Evolutionary conservation across 2,888 invertebrate species (phyloP), one percentile per base, ranked within the genome.

Genomic region (Myopa testacea): DNA sequence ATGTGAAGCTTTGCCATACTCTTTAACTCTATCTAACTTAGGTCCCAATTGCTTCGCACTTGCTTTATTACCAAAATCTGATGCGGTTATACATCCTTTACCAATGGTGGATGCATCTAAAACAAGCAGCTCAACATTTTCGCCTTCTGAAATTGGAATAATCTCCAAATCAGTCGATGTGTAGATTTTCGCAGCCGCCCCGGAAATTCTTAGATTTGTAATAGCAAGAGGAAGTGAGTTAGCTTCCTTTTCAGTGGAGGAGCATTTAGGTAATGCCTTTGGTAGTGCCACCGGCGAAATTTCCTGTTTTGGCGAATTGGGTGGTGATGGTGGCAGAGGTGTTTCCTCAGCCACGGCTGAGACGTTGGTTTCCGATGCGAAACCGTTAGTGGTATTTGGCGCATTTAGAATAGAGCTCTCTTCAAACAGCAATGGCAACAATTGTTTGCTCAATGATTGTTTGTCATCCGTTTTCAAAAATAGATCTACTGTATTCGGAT

Each of bases 381-480:
- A 19, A 63, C 7, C 50, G 16, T 68, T 40, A 16, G 34, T 70
- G 6, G 37, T 12, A 12, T 16, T 4, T 1, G 4, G 5, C 38
- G 37, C 76, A 8, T 37, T 4, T 8, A 45, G 10, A 12, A n/a
- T 8, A 0, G 75, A 63, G 55, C 74, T 60, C 52, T 81, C 79
- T 78, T 84, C 83, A 62, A 83, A 83, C 0, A 84, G 78, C 79
- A 84, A 78, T 6, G 84, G 83, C 19, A 84, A 70, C 3, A 84
- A 55, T 55, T 82, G 80, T 68, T 83, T 84, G 60, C 83, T 84
- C 12, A 84, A 77, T 0, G 83, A 84, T 58, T 82, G 82, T 5
- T 79, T 79, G 19, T 81, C 81, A 16, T 80, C 75, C 2, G 80
- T 81, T 7, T 80, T 80, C 34, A 82, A 77, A 0, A 82, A 37